Base-by-base conservation (phyloP, 2,888 invertebrate genomes). In the Boloria selene region DNA sequence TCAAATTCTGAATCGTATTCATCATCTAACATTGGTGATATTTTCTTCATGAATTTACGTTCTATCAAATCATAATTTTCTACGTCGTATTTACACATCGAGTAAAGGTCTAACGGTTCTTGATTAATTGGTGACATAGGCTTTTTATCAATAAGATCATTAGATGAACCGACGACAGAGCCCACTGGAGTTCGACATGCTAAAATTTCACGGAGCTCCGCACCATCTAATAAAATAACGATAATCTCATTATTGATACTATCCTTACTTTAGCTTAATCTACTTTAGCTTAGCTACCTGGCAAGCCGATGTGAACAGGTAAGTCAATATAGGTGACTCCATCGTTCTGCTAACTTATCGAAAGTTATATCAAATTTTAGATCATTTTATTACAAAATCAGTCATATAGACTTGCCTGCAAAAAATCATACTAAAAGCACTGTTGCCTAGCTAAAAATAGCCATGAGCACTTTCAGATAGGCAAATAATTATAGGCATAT, bases 11-110 rank as follows among this genome's bases (percentile, higher is more conserved):
- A 66, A 50, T 82, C 79, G 65, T 80, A 81, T 52, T 81, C 75
- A 4, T 70, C 70, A 5, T 80, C 72, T 70, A 90, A 68, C 87
- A 92, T 87, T 4, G 91, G 89, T 42, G 74, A 63, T 26, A 87
- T 66, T 77, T 81, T 87, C 67, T 75, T 79, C 10, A 87, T 74
- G 3, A 83, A 72, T 69, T 73, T 80, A 47, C 59, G 71, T 75
- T 77, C 84, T 56, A 73, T 70, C 13, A 63, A 61, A 64, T 77
- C 72, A 44, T 69, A 47, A 61, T 80, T 75, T 14, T 73, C 61
- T 61, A 72, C 70, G 47, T 79, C 75, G 22, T 75, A 72, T 13
- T 71, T 38, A 26, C 61, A 65, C 14, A 65, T 51, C 4, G 75
- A 74, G 17, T 75, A 71, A 17, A 71, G 42, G n/a, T 47, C 64